Percentiles rank a stretch among this genome's conserved stretches.
Evolutionary conservation across 92 coral and sea anemone species (phyloP).

Genomic region (Umimayanthus chanpuru): DNA sequence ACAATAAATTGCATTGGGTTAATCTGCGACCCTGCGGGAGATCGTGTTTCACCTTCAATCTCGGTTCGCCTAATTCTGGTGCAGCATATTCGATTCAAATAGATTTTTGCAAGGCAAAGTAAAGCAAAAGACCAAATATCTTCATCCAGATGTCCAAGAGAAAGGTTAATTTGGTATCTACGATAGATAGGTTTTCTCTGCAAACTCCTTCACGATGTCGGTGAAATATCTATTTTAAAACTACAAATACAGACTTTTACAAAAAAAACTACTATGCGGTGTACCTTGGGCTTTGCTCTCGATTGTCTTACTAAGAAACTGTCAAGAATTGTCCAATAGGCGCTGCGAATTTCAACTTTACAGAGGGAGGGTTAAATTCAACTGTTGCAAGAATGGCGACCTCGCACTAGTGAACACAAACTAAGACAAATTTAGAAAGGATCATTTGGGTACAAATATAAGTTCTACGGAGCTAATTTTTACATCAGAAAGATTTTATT

Average conservation of each 20-base stretch:
- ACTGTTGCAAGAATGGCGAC: constrained; percentile 12
- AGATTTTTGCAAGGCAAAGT: constrained; percentile 27
- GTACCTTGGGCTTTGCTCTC: constrained; percentile 17
- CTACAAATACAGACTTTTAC: constrained; percentile 13
- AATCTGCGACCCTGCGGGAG: not conserved
- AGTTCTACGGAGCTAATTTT: not conserved
- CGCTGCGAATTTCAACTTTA: constrained; percentile 25
- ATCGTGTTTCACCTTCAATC: constrained; percentile 30
- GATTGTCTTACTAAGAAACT: constrained; percentile 15
- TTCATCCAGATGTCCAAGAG: constrained; percentile 15
- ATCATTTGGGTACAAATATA: constrained; percentile 6
- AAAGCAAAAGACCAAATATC: not conserved
- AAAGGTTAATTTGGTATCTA: constrained; percentile 13
- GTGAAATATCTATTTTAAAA: constrained; percentile 25
- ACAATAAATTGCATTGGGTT: constrained; percentile 1
- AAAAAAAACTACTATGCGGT: constrained; percentile 14
- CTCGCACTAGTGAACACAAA: constrained; percentile 1
- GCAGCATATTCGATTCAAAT: not conserved
- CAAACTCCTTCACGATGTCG: constrained; percentile 5
- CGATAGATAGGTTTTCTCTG: constrained; percentile 23
- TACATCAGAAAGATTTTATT: constrained; percentile 6
- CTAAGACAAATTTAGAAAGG: constrained; percentile 13
- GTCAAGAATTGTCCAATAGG: constrained; percentile 27
- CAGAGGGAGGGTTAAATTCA: constrained; percentile 20
- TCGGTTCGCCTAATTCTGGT: constrained; percentile 5